Evolutionary conservation across 2,113 vertebrate species (phyloP).

Genomic region (Eolophus roseicapilla): DNA sequence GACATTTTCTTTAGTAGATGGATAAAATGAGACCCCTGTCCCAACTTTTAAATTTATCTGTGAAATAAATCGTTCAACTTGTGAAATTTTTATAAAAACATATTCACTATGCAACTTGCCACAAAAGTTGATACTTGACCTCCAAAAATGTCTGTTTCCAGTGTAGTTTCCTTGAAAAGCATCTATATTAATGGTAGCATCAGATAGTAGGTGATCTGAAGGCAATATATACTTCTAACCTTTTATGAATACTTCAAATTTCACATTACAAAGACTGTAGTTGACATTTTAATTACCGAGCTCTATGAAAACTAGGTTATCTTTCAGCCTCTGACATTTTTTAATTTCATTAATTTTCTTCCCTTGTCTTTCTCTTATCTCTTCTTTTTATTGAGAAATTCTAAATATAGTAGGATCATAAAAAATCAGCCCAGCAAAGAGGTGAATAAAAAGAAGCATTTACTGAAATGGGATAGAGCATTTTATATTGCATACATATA

Average conservation of each 20-base stretch:
- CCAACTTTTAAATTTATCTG: not conserved
- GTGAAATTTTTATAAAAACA: not conserved
- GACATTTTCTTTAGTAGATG: not conserved
- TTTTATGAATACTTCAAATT: constrained; percentile 12
- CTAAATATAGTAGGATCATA: not conserved
- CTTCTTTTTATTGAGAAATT: not conserved
- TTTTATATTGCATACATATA: not conserved
- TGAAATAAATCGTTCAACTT: not conserved
- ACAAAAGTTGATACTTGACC: not conserved
- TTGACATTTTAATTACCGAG: not conserved
- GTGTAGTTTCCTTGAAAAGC: not conserved
- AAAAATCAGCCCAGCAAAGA: not conserved
- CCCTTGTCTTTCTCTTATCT: not conserved
- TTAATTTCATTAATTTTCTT: not conserved
- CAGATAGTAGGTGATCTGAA: not conserved
- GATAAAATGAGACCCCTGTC: not conserved
- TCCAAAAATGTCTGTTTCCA: not conserved
- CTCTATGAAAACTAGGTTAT: not conserved
- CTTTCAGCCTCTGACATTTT: not conserved
- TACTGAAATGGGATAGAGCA: not conserved
- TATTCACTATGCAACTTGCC: not conserved
- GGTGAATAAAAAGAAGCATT: not conserved
- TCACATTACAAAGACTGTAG: not conserved
- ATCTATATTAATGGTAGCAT: not conserved
- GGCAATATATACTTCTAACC: not conserved